These are phyloP conservation scores for Oryzias melastigma DNA, from an alignment of 2,113 vertebrate genomes.

Conservation along the genomic window DNA sequence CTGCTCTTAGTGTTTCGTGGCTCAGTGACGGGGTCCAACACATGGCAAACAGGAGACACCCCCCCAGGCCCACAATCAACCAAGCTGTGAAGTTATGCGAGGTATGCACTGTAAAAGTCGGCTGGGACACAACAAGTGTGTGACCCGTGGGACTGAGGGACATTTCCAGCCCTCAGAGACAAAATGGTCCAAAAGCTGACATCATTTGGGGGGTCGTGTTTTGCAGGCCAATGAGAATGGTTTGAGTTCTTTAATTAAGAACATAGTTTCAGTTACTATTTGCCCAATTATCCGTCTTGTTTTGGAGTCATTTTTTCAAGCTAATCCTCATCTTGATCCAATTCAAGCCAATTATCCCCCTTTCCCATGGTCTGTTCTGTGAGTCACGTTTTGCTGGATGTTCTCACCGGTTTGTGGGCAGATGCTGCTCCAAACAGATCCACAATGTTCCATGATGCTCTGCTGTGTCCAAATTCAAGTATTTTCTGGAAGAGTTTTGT, in stretches of 20 bases:
- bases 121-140: constrained; percentile 29
- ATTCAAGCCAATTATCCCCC: constrained; percentile 55
- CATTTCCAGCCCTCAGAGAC: constrained; percentile 9
- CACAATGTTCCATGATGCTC: constrained; percentile 21
- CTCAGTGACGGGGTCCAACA: constrained; percentile 38
- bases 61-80: not conserved
- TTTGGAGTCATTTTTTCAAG: constrained; percentile 32
- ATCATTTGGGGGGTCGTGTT: constrained; percentile 23
- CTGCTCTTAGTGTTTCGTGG: constrained; percentile 30
- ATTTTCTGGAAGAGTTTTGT: constrained; percentile 30
- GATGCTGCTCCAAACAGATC: constrained; percentile 39
- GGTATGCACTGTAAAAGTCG: constrained; percentile 58
- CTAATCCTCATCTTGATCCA: constrained; percentile 46
- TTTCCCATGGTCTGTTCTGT: constrained; percentile 39
- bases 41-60: constrained; percentile 29
- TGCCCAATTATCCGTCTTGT: constrained; percentile 33
- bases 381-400: constrained; percentile 59
- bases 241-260: constrained; percentile 52
- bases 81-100: constrained; percentile 49
- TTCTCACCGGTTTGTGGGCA: constrained; percentile 13
- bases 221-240: not conserved
- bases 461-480: constrained; percentile 36
- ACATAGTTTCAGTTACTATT: constrained; percentile 55
- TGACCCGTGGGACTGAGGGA: constrained; percentile 21
- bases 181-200: constrained; percentile 27